Evolutionary conservation across 2,888 invertebrate species (phyloP), one percentile per base, ranked within the genome.

Genomic region (Quadriops clusia): DNA sequence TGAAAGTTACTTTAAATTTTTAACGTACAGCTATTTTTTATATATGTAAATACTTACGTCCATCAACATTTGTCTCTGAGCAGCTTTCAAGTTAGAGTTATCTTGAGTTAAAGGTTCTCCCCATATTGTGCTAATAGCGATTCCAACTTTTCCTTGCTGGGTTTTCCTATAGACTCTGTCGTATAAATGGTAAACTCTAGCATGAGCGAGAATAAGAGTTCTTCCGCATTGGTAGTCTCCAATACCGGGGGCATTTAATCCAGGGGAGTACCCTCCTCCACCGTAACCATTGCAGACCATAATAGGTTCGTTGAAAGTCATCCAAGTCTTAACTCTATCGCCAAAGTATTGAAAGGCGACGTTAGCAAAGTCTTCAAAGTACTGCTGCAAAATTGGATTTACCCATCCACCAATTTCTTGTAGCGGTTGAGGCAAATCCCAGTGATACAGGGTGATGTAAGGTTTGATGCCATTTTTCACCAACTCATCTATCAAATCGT

Each of bases 341-440:
- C 57, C 57, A 39, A 55, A 58, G 20, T 33, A 39, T 36, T 36
- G 36, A 33, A 54, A 58, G 8, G 66, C 54, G 15, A 75, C 58
- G 44, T 60, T 59, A 0, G 75, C 73, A 33, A 72, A 77, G 41
- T 72, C 68, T 7, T 58, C 62, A 46, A 74, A 79, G 51, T 70
- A 72, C 20, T 72, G 67, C 0, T 65, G 67, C 24, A 74, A 63
- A 6, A 65, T 38, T 53, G 63, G 7, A 64, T 59, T 41, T 56
- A 69, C 64, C 74, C 74, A 75, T 0, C 75, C 76, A 0, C 75
- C 75, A 4, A 72, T 51, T 24, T 71, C 67, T 59, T 72, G 67
- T 9, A 72, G 51, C 3, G 46, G 36, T 43, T 72, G 68, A 0
- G 76, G 76, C 34, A 75, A 59, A 47, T 77, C 75, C 72, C 72